Percentiles rank a stretch among this genome's conserved stretches.
These are phyloP conservation scores for Athalia rosae DNA, from an alignment of 2,888 invertebrate species.

Conservation along the genomic window DNA sequence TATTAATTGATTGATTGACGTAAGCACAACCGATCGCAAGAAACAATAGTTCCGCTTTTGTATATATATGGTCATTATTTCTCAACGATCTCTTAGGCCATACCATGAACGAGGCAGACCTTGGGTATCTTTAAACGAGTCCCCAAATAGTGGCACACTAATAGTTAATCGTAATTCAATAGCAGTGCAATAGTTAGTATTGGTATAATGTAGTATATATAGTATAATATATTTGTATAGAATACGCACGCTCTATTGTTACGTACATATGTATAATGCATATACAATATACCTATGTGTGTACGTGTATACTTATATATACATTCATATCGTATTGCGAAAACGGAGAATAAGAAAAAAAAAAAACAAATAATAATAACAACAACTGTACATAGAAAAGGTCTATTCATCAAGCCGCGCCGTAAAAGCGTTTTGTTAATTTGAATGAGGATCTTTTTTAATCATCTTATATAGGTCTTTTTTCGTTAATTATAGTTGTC, in stretches of 20 bases:
- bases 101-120: slow-evolving; percentile 1
- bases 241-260: slow-evolving; percentile 24
- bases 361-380: neutral
- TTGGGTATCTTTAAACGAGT: slow-evolving; percentile 17
- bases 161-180: slow-evolving; percentile 37
- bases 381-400: slow-evolving; percentile 33
- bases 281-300: neutral
- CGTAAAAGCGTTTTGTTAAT: slow-evolving; percentile 28
- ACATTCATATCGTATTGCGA: neutral
- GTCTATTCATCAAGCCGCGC: slow-evolving; percentile 24
- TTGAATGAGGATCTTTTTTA: slow-evolving; percentile 11
- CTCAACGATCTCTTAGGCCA: slow-evolving; percentile 12
- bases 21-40: slow-evolving; percentile 26
- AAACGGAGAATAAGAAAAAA: too few relatives aligned
- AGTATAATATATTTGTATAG: slow-evolving; percentile 6
- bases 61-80: slow-evolving; percentile 1
- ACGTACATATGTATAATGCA: slow-evolving; percentile 1
- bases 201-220: slow-evolving; percentile 3
- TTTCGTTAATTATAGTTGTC: neutral
- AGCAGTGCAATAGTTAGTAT: slow-evolving; percentile 31
- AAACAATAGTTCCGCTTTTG: slow-evolving; percentile 7
- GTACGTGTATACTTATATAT: slow-evolving; percentile 2
- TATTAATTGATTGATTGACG: slow-evolving; percentile 33
- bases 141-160: slow-evolving; percentile 28
- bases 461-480: neutral